phyloP scores from a whole-genome alignment of 2,888 invertebrate genomes.

The Ennomos quercinarius region DNA sequence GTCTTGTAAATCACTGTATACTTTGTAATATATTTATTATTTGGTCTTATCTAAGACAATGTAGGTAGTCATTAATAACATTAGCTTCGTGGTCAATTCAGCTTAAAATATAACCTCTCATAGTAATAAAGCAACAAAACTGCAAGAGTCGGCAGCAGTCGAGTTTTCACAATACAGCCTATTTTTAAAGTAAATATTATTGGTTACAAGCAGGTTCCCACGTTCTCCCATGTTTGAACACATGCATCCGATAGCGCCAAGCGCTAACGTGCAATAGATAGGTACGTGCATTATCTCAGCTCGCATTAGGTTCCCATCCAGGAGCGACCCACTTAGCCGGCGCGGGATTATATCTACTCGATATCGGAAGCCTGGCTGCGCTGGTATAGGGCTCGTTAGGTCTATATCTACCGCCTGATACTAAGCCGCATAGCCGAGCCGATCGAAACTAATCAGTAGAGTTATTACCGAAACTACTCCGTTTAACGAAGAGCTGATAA shows the following conservation, averaged over 20 bases:
- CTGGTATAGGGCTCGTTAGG: conserved; percentile 29
- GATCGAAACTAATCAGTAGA: conserved; percentile 8
- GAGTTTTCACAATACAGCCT: not conserved
- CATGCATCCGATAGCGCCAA: conserved; percentile 6
- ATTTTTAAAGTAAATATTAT: not conserved
- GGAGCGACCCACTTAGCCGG: conserved; percentile 7
- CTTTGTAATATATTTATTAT: too few species aligned
- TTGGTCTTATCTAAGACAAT: too few species aligned
- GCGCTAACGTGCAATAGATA: conserved; percentile 8
- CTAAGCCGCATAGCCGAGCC: conserved; percentile 1
- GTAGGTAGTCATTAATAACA: too few species aligned
- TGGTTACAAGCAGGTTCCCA: conserved; percentile 10
- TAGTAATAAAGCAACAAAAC: too few species aligned
- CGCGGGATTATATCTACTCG: conserved; percentile 24
- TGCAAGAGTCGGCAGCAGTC: not conserved
- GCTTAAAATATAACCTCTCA: too few species aligned
- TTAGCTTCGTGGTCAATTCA: too few species aligned
- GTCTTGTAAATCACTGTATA: too few species aligned
- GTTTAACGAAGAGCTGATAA: conserved; percentile 1
- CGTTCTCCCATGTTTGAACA: conserved; percentile 2
- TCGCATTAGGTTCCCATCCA: not conserved
- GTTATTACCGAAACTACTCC: conserved; percentile 6
- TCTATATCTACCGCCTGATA: conserved; percentile 18
- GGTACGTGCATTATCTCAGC: conserved; percentile 25
- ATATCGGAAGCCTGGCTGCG: conserved; percentile 20